Evolutionary conservation across 1,140 invertebrate species (phyloP), one percentile per base, ranked within the genome.

Genomic region (Holcopasites calliopsidis): DNA sequence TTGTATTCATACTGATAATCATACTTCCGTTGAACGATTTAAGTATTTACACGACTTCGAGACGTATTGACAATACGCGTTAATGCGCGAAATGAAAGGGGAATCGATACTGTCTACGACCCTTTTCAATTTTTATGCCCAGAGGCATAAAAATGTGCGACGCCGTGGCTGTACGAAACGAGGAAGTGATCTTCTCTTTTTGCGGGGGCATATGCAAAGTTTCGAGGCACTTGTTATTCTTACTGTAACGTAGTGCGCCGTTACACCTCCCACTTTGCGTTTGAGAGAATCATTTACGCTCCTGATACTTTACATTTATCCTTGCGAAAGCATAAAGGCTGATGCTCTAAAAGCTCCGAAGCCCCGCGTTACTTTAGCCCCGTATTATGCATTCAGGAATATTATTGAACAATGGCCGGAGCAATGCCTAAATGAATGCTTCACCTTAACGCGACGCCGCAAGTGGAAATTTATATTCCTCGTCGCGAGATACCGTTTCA

Each of bases 321-420:
- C 33, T 33, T 6, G 31, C 26, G 57, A 31, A 60, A 40, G 33
- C 23, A 40, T 62, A 71, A 58, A 71, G 40, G 33, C 18, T 42
- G 23, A 40, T 52, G 18, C 70, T n/a, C 8, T 42, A 49, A 50
- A 62, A 62, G 35, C 35, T 18, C 35, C 23, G 13, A 47, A 50
- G 38, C 16, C 33, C 26, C 23, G 8, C n/a, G n/a, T 18, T 11
- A 13, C 26, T 72, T 62, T 42, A 13, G 13, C 50, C 7, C 57
- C 23, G 11, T n/a, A 52, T 72, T 64, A 61, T 50, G 44, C 13
- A 54, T 62, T 49, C 58, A 40, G 44, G 31, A 31, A 54, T 54
- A 55, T 68, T 54, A 68, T 69, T 69, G 66, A 69, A 69, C 66
- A 57, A 54, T 69, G 26, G 38, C 52, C 38, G 21, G n/a, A 44